phyloP scores from a whole-genome alignment of 2,113 vertebrate genomes.

The Callospermophilus lateralis region DNA sequence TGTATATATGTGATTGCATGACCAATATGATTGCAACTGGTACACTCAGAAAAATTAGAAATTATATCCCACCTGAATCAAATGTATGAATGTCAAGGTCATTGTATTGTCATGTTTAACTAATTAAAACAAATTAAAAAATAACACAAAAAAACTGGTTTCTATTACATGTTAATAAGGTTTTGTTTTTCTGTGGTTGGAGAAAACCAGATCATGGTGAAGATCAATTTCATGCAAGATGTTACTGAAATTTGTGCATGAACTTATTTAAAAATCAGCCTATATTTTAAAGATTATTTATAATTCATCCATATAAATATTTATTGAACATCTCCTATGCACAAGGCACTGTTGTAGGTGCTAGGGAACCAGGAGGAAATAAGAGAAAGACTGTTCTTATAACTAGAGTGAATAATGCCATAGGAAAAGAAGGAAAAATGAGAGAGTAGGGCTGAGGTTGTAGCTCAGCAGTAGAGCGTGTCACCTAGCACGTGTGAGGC shows the following conservation, averaged over 20 bases:
- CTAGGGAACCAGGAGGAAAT: not conserved
- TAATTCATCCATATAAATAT: not conserved
- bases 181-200: not conserved
- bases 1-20: too few relatives aligned
- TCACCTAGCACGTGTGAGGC: too few relatives aligned
- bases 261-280: slow-evolving; percentile 1
- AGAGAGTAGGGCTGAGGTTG: too few relatives aligned
- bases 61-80: too few relatives aligned
- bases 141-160: not conserved
- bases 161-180: not conserved
- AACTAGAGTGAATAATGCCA: not conserved
- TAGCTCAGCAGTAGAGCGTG: too few relatives aligned
- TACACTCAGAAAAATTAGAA: too few relatives aligned
- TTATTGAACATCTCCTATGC: not conserved
- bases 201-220: slow-evolving; percentile 40
- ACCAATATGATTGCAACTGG: too few relatives aligned
- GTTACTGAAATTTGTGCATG: not conserved
- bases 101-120: too few relatives aligned
- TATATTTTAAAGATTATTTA: slow-evolving; percentile 39
- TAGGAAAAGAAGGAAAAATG: not conserved
- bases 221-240: slow-evolving; percentile 28
- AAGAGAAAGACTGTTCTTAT: slow-evolving; percentile 36
- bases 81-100: too few relatives aligned
- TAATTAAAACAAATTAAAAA: too few relatives aligned
- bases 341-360: not conserved